Conservation (phyloP, 2,888 invertebrate genomes). For the Loripinus fragilis region DNA sequence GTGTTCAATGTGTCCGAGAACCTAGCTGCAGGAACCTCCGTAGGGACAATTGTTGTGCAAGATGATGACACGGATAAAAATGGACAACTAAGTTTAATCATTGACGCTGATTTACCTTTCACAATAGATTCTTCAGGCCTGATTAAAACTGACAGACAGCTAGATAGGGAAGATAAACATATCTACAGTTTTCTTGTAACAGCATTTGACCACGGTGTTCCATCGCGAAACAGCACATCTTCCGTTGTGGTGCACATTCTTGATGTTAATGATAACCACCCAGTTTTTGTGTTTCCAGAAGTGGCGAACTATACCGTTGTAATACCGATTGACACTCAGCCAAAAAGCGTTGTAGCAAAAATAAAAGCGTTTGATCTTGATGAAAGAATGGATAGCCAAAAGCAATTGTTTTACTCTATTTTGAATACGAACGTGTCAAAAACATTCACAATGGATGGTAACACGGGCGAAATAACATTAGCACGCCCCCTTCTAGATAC, state of each 20-base stretch:
- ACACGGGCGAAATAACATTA: slow-evolving; percentile 60
- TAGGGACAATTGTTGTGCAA: slow-evolving; percentile 48
- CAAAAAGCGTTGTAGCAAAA: slow-evolving; percentile 52
- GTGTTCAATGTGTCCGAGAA: slow-evolving; percentile 60
- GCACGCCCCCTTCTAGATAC: slow-evolving; percentile 40
- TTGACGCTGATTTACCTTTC: slow-evolving; percentile 60
- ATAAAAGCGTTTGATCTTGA: slow-evolving; percentile 63
- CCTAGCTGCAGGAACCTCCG: slow-evolving; percentile 39
- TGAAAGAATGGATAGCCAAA: slow-evolving; percentile 53
- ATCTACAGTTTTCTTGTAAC: slow-evolving; percentile 65
- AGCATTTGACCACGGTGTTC: slow-evolving; percentile 68
- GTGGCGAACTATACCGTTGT: slow-evolving; percentile 66
- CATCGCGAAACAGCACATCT: slow-evolving; percentile 60
- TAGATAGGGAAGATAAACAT: slow-evolving; percentile 68
- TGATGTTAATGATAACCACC: slow-evolving; percentile 71
- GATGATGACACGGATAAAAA: slow-evolving; percentile 69
- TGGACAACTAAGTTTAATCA: slow-evolving; percentile 51
- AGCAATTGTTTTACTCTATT: slow-evolving; percentile 60
- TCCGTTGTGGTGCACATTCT: slow-evolving; percentile 64
- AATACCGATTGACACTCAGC: slow-evolving; percentile 57
- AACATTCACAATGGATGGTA: slow-evolving; percentile 56
- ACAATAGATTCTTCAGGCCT: slow-evolving; percentile 59
- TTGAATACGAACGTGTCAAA: slow-evolving; percentile 44
- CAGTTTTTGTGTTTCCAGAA: slow-evolving; percentile 72
- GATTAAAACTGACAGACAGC: slow-evolving; percentile 54